Evolutionary conservation across 2,113 vertebrate species (phyloP).

Genomic region (Oncorhynchus clarkii): DNA sequence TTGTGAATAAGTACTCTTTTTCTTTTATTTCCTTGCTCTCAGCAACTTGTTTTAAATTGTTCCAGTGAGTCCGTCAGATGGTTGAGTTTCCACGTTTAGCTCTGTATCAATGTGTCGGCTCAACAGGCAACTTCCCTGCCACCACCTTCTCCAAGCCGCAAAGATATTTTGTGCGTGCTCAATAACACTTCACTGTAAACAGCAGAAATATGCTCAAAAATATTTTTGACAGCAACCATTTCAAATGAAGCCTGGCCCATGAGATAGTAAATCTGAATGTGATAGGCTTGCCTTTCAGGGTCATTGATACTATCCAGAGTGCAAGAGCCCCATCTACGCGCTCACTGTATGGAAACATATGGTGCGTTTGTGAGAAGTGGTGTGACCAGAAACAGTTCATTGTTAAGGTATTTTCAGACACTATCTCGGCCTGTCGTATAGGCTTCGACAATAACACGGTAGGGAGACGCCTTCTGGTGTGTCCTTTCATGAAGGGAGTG

Average conservation of each 20-base stretch:
- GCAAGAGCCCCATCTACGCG: no score
- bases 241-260: neutral
- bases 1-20: neutral
- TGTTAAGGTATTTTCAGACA: no score
- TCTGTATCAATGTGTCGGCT: slow-evolving; percentile 31
- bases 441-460: no score
- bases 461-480: no score
- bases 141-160: neutral
- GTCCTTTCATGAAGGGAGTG: no score
- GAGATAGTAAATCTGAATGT: no score
- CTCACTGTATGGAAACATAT: no score
- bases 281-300: no score
- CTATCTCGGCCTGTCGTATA: no score
- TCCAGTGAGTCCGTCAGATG: slow-evolving; percentile 29
- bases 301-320: no score
- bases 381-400: no score
- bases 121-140: slow-evolving; percentile 24
- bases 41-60: neutral
- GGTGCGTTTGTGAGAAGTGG: no score
- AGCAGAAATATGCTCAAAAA: neutral
- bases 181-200: neutral
- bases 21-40: neutral
- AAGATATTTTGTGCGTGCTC: neutral
- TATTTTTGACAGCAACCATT: neutral
- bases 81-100: slow-evolving; percentile 37